Evolutionary conservation across 2,888 invertebrate genomes (phyloP).

Genomic region (Acanthoscelides obtectus): DNA sequence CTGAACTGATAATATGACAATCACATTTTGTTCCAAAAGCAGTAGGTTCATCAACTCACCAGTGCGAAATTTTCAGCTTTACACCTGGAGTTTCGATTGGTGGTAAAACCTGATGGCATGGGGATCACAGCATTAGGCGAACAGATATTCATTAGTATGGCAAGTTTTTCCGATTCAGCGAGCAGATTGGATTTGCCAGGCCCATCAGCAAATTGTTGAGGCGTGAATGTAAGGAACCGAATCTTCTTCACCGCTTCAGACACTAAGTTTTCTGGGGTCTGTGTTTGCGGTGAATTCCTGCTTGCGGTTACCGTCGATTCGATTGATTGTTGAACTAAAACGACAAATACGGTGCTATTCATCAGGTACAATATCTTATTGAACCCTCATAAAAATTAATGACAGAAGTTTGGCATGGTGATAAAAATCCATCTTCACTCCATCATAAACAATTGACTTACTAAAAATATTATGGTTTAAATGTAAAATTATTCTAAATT

Average conservation of each 20-base stretch:
- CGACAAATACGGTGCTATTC: too few relatives aligned
- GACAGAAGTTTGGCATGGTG: too few relatives aligned
- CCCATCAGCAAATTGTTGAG: conserved; percentile 79
- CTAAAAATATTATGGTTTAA: too few relatives aligned
- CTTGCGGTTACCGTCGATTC: too few relatives aligned
- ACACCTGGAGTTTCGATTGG: conserved; percentile 15
- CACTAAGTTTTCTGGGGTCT: conserved; percentile 32
- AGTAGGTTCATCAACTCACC: not conserved
- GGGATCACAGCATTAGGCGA: conserved; percentile 63
- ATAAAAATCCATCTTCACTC: too few relatives aligned
- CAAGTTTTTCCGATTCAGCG: conserved; percentile 71
- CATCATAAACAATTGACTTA: too few relatives aligned
- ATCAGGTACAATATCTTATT: too few relatives aligned
- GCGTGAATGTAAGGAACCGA: conserved; percentile 72
- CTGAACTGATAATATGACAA: too few relatives aligned
- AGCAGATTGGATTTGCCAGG: conserved; percentile 72
- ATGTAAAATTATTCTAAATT: too few relatives aligned
- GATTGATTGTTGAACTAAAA: too few relatives aligned
- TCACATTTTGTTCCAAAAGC: conserved; percentile 8
- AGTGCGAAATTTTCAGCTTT: conserved; percentile 2
- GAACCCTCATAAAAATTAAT: too few relatives aligned
- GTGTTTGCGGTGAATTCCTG: conserved; percentile 38
- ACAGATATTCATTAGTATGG: conserved; percentile 78
- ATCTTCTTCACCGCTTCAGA: conserved; percentile 70
- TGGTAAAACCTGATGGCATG: conserved; percentile 72